Conservation (phyloP, 2,113 vertebrate genomes). For the Rhinolophus sinicus region DNA sequence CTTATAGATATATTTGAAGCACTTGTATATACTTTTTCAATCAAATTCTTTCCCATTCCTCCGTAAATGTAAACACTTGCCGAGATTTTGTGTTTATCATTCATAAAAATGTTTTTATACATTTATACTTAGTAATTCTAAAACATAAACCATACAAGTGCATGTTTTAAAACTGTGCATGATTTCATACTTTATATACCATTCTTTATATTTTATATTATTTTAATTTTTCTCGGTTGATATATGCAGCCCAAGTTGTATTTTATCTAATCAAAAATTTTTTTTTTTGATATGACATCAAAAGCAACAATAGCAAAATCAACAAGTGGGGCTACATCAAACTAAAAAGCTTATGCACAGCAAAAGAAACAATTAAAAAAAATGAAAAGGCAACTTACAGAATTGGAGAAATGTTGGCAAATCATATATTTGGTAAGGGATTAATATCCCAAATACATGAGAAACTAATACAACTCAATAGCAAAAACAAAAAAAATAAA, state of each 20-base stretch:
- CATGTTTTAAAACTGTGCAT: not conserved
- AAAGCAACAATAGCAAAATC: not conserved
- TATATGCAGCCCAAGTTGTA: not conserved
- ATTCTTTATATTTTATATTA: not conserved
- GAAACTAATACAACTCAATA: not conserved
- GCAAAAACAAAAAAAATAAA: not conserved
- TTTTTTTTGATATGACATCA: not conserved
- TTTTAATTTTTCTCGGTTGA: not conserved
- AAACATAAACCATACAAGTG: not conserved
- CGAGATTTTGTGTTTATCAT: not conserved
- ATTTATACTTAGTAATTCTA: not conserved
- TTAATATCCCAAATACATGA: not conserved
- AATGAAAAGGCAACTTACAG: not conserved
- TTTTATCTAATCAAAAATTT: not conserved
- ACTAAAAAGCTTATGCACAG: not conserved
- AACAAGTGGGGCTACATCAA: not conserved
- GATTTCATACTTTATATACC: not conserved
- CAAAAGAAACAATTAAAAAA: not conserved
- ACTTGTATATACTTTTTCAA: not conserved
- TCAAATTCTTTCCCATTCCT: not conserved
- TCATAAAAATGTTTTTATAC: not conserved
- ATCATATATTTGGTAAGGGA: not conserved
- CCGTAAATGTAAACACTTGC: not conserved
- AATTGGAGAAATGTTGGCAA: not conserved
- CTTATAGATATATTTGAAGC: not conserved